Conservation (phyloP, 2,797 vertebrate species). For the Pelobates cultripes region DNA sequence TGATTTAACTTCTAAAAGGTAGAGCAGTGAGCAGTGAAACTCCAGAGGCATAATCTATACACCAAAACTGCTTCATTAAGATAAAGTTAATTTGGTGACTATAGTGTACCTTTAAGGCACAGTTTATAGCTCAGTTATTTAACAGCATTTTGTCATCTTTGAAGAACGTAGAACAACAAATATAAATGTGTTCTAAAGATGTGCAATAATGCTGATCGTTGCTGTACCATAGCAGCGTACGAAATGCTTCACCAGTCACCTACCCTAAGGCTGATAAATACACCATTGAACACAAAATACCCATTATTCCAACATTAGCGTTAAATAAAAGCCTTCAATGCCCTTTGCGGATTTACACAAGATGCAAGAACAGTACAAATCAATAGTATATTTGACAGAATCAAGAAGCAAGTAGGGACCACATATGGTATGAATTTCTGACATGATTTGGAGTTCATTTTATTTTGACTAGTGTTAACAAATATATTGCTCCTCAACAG, state of each 20-base stretch:
- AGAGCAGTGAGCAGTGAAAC: too few species aligned
- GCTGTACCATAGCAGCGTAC: slow-evolving; percentile 56
- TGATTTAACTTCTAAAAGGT: too few species aligned
- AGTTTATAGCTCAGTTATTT: neutral
- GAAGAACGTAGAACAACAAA: slow-evolving; percentile 55
- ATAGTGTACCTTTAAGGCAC: too few species aligned
- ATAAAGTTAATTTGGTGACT: too few species aligned
- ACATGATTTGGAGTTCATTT: too few species aligned
- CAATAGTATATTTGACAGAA: neutral
- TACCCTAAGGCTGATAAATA: slow-evolving; percentile 67
- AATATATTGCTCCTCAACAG: too few species aligned
- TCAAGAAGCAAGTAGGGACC: neutral
- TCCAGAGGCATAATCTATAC: too few species aligned
- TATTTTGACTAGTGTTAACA: too few species aligned
- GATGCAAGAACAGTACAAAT: neutral
- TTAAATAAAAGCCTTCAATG: neutral
- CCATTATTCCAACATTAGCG: slow-evolving; percentile 55
- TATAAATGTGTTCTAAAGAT: slow-evolving; percentile 61
- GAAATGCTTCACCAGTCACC: slow-evolving; percentile 63
- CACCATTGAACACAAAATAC: slow-evolving; percentile 65
- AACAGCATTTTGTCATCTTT: slow-evolving; percentile 37
- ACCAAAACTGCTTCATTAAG: too few species aligned
- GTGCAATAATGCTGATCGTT: slow-evolving; percentile 58
- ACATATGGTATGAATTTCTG: too few species aligned
- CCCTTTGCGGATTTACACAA: neutral